Conservation (phyloP, 2,888 invertebrate species). For the Anoplius nigerrimus region DNA sequence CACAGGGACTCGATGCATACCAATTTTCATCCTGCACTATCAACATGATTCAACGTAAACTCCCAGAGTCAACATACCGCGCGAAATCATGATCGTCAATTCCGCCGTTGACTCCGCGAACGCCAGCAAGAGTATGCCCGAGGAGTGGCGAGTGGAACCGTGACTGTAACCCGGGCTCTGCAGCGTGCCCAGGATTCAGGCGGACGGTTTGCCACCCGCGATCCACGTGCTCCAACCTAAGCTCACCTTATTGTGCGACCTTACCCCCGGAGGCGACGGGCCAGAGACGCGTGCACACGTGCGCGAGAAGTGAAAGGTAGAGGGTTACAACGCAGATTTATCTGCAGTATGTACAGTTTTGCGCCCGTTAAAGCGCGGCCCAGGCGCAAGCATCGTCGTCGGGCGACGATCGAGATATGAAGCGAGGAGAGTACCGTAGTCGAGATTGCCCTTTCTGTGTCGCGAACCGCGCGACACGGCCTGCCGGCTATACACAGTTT, state of each 20-base stretch:
- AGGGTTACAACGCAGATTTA: conserved; percentile 50
- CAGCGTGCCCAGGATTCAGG: not conserved
- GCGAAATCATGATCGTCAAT: no score
- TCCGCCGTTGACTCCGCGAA: no score
- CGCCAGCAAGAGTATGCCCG: no score
- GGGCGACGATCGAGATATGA: conserved; percentile 54
- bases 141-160: no score
- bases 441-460: conserved; percentile 42
- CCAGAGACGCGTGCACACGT: conserved; percentile 46
- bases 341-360: conserved; percentile 36
- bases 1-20: no score
- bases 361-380: conserved; percentile 17
- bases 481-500: not conserved
- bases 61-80: no score
- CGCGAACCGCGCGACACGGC: conserved; percentile 4
- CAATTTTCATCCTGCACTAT: no score
- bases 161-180: no score
- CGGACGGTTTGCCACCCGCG: conserved; percentile 46
- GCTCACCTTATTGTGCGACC: conserved; percentile 50
- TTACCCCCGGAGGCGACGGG: conserved; percentile 48
- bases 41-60: no score
- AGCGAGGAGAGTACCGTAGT: conserved; percentile 35
- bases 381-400: no score
- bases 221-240: conserved; percentile 36
- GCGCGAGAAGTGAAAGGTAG: conserved; percentile 64